These are phyloP conservation scores for Aradophagus sp. DNA, from an alignment of 1,140 invertebrate species.

Conservation along the genomic window DNA sequence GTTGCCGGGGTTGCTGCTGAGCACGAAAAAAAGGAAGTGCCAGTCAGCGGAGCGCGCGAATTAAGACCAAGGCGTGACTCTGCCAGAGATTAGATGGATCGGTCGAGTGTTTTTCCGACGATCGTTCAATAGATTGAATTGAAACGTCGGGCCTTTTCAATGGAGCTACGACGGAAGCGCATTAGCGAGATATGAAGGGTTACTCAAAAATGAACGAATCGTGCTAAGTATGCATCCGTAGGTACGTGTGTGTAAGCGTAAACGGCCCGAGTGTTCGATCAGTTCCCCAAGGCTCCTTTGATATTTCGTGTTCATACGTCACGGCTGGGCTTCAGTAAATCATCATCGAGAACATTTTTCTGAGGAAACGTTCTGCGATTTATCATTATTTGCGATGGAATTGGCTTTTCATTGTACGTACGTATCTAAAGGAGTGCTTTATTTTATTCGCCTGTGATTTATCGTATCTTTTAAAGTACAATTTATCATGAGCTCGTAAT, in stretches of 20 bases:
- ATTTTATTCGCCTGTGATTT: too few relatives aligned
- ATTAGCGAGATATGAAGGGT: conserved; percentile 70
- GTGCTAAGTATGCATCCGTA: conserved; percentile 34
- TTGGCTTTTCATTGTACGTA: too few relatives aligned
- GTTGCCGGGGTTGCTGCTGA: too few relatives aligned
- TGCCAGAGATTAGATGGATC: conserved; percentile 68
- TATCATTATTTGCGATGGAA: conserved; percentile 38
- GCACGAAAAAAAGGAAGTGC: conserved; percentile 46
- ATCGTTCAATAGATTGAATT: conserved; percentile 66
- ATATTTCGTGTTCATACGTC: conserved; percentile 48
- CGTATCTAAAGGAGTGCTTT: too few relatives aligned
- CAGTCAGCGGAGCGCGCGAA: conserved; percentile 58
- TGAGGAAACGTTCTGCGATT: conserved; percentile 14
- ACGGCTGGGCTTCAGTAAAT: conserved; percentile 38
- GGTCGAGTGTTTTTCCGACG: conserved; percentile 64
- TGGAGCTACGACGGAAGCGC: conserved; percentile 68
- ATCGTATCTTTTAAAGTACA: too few relatives aligned
- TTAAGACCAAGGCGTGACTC: conserved; percentile 53
- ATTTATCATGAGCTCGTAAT: too few relatives aligned
- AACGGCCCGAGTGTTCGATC: conserved; percentile 55
- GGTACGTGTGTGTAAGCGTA: conserved; percentile 4
- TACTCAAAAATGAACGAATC: conserved; percentile 64
- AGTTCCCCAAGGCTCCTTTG: conserved; percentile 55
- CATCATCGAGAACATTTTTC: conserved; percentile 32
- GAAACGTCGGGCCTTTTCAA: conserved; percentile 68